phyloP scores from a whole-genome alignment of 2,113 vertebrate genomes.

The Illadopsis cleaveri region DNA sequence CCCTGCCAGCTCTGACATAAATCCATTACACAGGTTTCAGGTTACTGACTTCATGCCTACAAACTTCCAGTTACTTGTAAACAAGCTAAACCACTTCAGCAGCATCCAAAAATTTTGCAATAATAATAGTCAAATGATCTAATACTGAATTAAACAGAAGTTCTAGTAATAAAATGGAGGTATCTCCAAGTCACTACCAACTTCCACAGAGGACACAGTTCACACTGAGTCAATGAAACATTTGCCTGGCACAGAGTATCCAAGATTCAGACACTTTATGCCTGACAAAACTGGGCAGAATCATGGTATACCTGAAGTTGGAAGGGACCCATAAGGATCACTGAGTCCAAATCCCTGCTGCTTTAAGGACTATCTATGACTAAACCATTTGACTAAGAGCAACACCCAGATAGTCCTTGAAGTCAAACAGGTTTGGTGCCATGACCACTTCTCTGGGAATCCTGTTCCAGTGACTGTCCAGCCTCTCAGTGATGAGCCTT shows the following conservation, averaged over 20 bases:
- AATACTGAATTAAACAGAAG: background rate
- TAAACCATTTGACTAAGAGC: background rate
- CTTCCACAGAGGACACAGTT: background rate
- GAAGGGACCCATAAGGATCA: background rate
- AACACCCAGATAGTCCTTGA: background rate
- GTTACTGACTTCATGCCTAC: constrained; percentile 61
- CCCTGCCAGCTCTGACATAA: constrained; percentile 60
- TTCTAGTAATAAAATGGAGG: background rate
- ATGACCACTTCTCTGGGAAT: background rate
- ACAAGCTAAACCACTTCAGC: constrained; percentile 34
- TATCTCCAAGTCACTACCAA: background rate
- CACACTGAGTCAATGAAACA: background rate
- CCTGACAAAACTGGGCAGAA: background rate
- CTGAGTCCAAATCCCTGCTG: background rate
- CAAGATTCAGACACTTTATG: background rate
- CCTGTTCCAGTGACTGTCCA: background rate
- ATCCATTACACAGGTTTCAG: constrained; percentile 58
- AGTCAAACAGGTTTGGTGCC: background rate
- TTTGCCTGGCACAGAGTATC: background rate
- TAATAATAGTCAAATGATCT: background rate
- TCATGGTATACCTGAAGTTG: background rate
- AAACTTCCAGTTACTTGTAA: constrained; percentile 54
- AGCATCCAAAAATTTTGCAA: background rate
- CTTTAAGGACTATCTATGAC: background rate
- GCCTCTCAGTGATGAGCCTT: background rate